A percentile compares a stretch with the other conserved stretches of the same genome.
These are phyloP conservation scores for Diadophis punctatus DNA, from an alignment of 2,113 vertebrate species.

Conservation along the genomic window DNA sequence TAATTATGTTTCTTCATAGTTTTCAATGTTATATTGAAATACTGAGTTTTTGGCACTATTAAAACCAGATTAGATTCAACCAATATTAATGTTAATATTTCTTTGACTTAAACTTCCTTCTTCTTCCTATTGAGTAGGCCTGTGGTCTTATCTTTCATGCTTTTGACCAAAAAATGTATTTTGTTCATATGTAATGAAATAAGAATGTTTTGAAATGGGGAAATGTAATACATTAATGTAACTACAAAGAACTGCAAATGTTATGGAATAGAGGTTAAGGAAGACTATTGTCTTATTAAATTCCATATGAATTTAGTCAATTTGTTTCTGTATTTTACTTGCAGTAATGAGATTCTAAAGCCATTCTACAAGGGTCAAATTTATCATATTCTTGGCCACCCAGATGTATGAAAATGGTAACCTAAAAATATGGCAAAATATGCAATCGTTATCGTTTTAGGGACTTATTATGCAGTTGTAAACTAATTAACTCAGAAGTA, in stretches of 20 bases:
- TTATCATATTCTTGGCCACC: slow-evolving; percentile 51
- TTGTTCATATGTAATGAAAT: neutral
- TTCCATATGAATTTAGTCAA: slow-evolving; percentile 61
- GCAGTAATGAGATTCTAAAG: slow-evolving; percentile 53
- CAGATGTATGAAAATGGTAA: slow-evolving; percentile 44
- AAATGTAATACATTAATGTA: neutral
- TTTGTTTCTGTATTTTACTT: slow-evolving; percentile 53
- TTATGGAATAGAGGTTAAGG: slow-evolving; percentile 18
- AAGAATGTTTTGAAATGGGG: slow-evolving; percentile 1
- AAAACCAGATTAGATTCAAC: neutral
- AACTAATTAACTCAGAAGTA: neutral
- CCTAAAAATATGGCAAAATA: slow-evolving; percentile 16
- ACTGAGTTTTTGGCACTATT: neutral
- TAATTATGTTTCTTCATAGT: neutral
- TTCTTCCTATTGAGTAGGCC: rapidly evolving
- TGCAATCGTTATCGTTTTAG: neutral
- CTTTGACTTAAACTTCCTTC: neutral
- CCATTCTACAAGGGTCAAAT: slow-evolving; percentile 47
- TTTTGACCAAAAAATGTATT: neutral
- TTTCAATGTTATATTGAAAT: slow-evolving; percentile 1
- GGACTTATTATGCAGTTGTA: slow-evolving; percentile 16
- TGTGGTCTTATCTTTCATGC: neutral
- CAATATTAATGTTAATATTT: neutral
- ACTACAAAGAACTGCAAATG: slow-evolving; percentile 11
- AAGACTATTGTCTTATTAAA: slow-evolving; percentile 44